phyloP scores from a whole-genome alignment of 2,113 vertebrate species.

The Oostethus manadensis region DNA sequence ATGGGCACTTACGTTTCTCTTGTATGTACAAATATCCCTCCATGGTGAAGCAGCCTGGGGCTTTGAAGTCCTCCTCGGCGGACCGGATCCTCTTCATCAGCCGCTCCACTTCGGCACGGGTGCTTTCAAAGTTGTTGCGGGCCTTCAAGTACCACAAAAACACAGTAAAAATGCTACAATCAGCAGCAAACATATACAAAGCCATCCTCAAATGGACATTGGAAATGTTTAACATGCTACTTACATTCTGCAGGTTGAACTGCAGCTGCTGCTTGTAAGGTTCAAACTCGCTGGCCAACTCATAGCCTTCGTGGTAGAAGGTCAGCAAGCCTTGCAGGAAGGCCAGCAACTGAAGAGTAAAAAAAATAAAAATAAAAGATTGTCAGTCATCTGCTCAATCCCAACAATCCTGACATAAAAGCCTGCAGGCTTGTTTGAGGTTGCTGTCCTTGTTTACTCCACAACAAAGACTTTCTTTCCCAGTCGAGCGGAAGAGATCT shows the following conservation, averaged over 20 bases:
- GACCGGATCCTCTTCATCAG: conserved; percentile 96
- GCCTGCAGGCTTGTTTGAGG: conserved; percentile 13
- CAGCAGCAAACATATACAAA: not conserved
- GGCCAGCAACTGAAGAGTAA: conserved; percentile 83
- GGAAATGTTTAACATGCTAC: conserved; percentile 21
- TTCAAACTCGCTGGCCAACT: conserved; percentile 92
- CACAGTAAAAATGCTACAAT: not conserved
- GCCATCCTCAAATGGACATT: not conserved
- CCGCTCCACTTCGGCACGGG: conserved; percentile 91
- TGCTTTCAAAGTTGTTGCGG: conserved; percentile 98
- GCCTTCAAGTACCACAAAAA: conserved; percentile 73
- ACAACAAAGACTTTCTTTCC: conserved; percentile 51
- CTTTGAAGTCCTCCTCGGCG: conserved; percentile 89
- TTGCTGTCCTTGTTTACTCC: conserved; percentile 42
- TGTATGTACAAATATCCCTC: conserved; percentile 95
- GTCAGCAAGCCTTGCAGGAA: conserved; percentile 98
- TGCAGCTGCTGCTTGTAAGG: conserved; percentile 96
- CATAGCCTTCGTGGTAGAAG: conserved; percentile 98
- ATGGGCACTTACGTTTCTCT: conserved; percentile 84
- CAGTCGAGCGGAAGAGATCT: conserved; percentile 32
- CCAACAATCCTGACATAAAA: conserved; percentile 16
- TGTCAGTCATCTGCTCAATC: conserved; percentile 32
- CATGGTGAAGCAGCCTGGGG: conserved; percentile 91
- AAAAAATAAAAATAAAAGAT: conserved; percentile 20
- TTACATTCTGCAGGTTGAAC: conserved; percentile 98